Evolutionary conservation across 2,797 vertebrate species (phyloP).

Genomic region (Triplophysa bombifrons): DNA sequence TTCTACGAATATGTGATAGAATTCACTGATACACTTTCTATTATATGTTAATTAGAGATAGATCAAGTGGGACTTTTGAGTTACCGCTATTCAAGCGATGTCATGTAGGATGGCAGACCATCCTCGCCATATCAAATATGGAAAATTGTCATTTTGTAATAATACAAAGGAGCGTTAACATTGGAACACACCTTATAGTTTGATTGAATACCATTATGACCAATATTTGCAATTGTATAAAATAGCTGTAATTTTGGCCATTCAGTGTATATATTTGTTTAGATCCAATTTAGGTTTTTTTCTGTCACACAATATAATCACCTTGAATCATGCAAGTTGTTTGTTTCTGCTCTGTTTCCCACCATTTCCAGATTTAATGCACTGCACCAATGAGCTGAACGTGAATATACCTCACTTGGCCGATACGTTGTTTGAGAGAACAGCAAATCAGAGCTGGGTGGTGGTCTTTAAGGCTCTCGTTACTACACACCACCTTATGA

Average conservation of each 20-base stretch:
- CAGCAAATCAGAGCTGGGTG: slow-evolving; percentile 92
- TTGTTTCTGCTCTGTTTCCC: slow-evolving; percentile 8
- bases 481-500: slow-evolving; percentile 97
- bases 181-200: not conserved
- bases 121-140: not conserved
- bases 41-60: slow-evolving; percentile 37
- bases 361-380: slow-evolving; percentile 52
- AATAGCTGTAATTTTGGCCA: not conserved
- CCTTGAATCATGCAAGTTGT: slow-evolving; percentile 23
- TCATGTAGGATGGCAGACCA: slow-evolving; percentile 21
- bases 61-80: slow-evolving; percentile 40
- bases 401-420: slow-evolving; percentile 92
- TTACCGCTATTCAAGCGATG: slow-evolving; percentile 33
- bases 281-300: not conserved
- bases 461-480: slow-evolving; percentile 98
- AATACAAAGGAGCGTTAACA: not conserved
- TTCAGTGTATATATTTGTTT: not conserved
- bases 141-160: not conserved
- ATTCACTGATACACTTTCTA: slow-evolving; percentile 22
- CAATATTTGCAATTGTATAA: no score
- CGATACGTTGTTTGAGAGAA: slow-evolving; percentile 89
- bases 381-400: slow-evolving; percentile 94
- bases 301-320: not conserved
- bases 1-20: slow-evolving; percentile 11
- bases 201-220: not conserved